Evolutionary conservation across 2,797 vertebrate genomes (phyloP), one percentile per base, ranked within the genome.

Genomic region (Neopelma chrysocephalum): DNA sequence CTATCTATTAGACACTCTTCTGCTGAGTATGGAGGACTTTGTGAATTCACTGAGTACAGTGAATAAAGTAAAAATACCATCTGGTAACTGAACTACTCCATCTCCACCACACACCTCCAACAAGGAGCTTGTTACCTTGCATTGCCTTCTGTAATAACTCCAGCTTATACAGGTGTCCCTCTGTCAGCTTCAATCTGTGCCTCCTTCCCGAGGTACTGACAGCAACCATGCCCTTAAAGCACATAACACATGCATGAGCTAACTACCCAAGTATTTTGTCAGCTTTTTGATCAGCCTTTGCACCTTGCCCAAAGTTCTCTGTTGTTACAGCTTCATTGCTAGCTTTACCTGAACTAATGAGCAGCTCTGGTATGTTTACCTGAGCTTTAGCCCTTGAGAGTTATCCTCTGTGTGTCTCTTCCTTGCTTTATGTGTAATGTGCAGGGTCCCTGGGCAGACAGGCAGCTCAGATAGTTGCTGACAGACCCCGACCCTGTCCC

Each of bases 211-310:
- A 76, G 22, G 80, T 88, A 70, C 66, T 45, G 51, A 38, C 11
- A 79, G 25, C 80, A 79, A 23, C 70, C 38, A 21, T 78, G 42
- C 31, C 38, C 9, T 57, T 56, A 17, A 3, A 53, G 27, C 65
- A 51, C 8, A 1, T 61, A 82, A 53, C 25, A 57, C 0, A 0
- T 36, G 43, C 29, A 45, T 79, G 65, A 95, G 70, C 54, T 94
- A 90, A 94, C 58, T 29, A 53, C 51, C 11, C 48, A 92, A 64
- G 86, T n/a, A 90, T 92, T 96, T 93, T 92, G 92, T 94, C 80
- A 51, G 43, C 51, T 87, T 96, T 94, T 96, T 87, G 31, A 89
- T 93, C 56, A 89, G 62, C 62, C 92, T 95, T 95, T 96, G 93
- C 81, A 90, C 94, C 68, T 96, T 96, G 95, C 34, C n/a, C 75